Conservation (phyloP, 2,797 vertebrate species). For the Fratercula arctica region DNA sequence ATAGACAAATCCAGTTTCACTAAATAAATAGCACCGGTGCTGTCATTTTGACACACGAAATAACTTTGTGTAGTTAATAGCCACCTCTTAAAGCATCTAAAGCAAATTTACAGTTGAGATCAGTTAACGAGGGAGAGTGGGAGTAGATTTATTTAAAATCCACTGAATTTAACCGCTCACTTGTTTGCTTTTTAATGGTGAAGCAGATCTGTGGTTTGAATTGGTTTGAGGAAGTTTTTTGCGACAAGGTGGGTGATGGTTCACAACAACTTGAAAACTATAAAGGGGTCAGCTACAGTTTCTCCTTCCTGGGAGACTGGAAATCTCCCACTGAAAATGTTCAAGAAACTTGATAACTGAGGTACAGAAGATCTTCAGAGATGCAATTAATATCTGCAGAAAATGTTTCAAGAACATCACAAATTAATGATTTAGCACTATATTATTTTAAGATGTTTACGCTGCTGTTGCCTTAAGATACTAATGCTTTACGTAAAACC, state of each 20-base stretch:
- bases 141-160: conserved; percentile 43
- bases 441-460: neutral
- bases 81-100: conserved; percentile 34
- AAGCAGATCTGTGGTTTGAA: conserved; percentile 21
- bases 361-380: neutral
- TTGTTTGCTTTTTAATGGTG: conserved; percentile 29
- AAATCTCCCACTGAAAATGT: neutral
- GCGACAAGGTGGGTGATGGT: neutral
- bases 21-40: neutral
- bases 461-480: neutral
- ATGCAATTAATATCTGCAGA: neutral
- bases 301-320: neutral
- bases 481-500: neutral
- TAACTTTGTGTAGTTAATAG: neutral
- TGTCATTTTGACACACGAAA: conserved; percentile 34
- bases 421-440: neutral
- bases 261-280: neutral
- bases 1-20: neutral
- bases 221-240: conserved; percentile 5
- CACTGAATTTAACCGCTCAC: conserved; percentile 15
- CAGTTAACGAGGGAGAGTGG: conserved; percentile 41
- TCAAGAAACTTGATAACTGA: neutral
- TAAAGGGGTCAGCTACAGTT: neutral
- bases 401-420: neutral
- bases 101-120: conserved; percentile 42